Percentiles rank a stretch among this genome's conserved stretches.
Conservation (phyloP, 2,888 invertebrate species). For the Platycheirus albimanus region DNA sequence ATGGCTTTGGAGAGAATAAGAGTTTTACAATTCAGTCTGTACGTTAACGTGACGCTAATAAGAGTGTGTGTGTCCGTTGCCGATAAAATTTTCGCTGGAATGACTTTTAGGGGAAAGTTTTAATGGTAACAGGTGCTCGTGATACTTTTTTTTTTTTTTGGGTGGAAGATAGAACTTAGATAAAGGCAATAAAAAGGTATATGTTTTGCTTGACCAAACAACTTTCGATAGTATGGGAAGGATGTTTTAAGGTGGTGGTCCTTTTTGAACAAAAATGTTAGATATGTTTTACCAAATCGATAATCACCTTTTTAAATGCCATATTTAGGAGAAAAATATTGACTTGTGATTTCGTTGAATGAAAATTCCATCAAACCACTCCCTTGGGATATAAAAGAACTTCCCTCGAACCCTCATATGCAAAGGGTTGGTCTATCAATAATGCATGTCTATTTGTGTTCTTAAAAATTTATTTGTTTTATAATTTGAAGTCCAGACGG, state of each 20-base stretch:
- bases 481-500: background rate
- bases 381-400: background rate
- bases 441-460: background rate
- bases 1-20: conserved; percentile 40
- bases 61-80: conserved; percentile 3
- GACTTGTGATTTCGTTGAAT: no score
- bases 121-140: conserved; percentile 52
- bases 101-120: conserved; percentile 18
- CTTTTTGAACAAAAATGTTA: no score
- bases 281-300: background rate
- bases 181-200: no score
- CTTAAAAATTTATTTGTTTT: background rate
- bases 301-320: background rate
- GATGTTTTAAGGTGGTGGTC: no score
- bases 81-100: conserved; percentile 3
- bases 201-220: no score
- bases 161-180: no score
- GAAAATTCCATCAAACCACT: background rate
- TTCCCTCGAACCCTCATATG: no score
- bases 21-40: conserved; percentile 58
- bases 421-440: no score
- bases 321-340: no score
- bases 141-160: no score
- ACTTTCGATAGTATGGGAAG: no score
- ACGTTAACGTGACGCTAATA: conserved; percentile 62